A percentile compares a stretch with the other conserved stretches of the same genome.
Conservation (phyloP, 2,888 invertebrate species). For the Caenorhabditis afra region DNA sequence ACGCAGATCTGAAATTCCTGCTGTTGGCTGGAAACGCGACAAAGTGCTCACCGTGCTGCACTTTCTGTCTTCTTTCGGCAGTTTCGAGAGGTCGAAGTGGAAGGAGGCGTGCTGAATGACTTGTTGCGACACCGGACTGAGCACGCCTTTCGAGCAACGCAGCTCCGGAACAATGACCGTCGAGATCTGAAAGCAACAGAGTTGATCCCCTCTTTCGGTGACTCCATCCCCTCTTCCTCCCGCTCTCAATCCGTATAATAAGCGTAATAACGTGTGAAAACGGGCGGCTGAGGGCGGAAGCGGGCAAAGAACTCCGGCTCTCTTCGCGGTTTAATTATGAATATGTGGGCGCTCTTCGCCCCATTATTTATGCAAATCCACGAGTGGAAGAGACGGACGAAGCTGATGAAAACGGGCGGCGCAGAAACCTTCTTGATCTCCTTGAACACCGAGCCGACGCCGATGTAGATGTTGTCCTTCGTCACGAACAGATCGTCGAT, state of each 20-base stretch:
- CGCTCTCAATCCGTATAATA: conserved; percentile 28
- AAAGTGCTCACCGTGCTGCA: conserved; percentile 38
- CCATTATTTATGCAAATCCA: conserved; percentile 48
- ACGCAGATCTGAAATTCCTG: conserved; percentile 69
- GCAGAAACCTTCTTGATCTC: conserved; percentile 66
- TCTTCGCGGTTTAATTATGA: conserved; percentile 38
- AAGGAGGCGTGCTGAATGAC: conserved; percentile 69
- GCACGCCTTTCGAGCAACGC: conserved; percentile 65
- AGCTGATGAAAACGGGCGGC: conserved; percentile 1
- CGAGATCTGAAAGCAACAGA: conserved; percentile 62
- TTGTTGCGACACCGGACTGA: conserved; percentile 71
- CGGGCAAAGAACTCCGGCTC: not conserved
- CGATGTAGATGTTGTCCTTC: conserved; percentile 68
- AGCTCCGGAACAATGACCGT: conserved; percentile 74
- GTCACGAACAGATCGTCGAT: conserved; percentile 68
- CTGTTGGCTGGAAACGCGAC: not conserved
- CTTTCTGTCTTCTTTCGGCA: conserved; percentile 61
- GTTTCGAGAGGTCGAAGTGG: conserved; percentile 68
- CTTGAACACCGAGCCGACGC: conserved; percentile 68
- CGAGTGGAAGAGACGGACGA: conserved; percentile 8
- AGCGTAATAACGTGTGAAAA: conserved; percentile 57
- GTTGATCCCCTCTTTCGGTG: conserved; percentile 10
- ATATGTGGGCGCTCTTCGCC: conserved; percentile 18
- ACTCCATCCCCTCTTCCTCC: conserved; percentile 19
- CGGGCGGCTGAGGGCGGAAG: conserved; percentile 2